These are phyloP conservation scores for Drosophila kikkawai DNA, from an alignment of 1,140 invertebrate species.

Conservation along the genomic window DNA sequence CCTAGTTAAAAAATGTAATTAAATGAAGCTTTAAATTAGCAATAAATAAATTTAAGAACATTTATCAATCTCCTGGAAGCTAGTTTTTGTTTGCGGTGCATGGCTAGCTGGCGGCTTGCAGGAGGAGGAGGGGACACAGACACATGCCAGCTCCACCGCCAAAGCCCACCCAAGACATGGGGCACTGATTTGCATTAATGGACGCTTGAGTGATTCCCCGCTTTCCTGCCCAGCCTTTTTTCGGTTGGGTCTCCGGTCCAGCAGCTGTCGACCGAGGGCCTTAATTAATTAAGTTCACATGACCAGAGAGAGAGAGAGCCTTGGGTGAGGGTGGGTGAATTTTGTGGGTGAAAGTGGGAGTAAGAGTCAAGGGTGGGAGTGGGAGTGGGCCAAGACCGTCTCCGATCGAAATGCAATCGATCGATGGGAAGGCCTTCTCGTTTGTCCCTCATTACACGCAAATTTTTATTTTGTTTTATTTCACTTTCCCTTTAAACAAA, in stretches of 20 bases:
- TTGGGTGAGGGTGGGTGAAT: background rate
- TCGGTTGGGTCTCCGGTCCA: slow-evolving; percentile 46
- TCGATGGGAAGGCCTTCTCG: slow-evolving; percentile 47
- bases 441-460: slow-evolving; percentile 66
- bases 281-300: slow-evolving; percentile 84
- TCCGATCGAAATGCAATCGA: slow-evolving; percentile 65
- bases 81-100: background rate
- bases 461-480: slow-evolving; percentile 74
- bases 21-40: background rate
- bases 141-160: slow-evolving; percentile 8
- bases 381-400: background rate
- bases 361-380: background rate
- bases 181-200: slow-evolving; percentile 81
- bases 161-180: slow-evolving; percentile 62
- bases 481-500: slow-evolving; percentile 37
- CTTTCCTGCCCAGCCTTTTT: slow-evolving; percentile 54
- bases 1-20: too few species aligned
- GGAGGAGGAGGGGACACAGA: background rate
- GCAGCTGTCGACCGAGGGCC: slow-evolving; percentile 75
- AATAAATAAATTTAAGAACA: background rate
- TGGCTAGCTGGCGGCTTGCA: background rate
- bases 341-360: background rate
- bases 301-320: slow-evolving; percentile 43
- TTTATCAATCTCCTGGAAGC: background rate
- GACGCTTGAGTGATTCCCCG: slow-evolving; percentile 77